Conservation (phyloP, 2,113 vertebrate genomes). For the Stictonetta naevosa region DNA sequence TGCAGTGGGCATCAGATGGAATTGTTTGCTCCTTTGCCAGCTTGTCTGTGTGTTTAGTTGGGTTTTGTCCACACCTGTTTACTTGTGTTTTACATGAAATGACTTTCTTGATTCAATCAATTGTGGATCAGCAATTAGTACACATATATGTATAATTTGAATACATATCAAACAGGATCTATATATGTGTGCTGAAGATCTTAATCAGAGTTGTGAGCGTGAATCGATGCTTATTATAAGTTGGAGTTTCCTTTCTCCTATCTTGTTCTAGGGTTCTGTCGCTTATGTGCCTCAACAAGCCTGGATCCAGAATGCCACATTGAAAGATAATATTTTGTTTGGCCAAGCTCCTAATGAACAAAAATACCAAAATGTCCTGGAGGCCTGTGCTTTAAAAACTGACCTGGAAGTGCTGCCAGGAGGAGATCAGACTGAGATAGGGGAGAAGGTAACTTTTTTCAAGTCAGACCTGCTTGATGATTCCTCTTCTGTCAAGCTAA, state of each 20-base stretch:
- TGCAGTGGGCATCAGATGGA: neutral
- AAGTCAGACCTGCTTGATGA: neutral
- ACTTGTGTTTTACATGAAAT: neutral
- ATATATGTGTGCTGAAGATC: neutral
- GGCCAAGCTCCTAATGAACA: constrained; percentile 82
- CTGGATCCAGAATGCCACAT: constrained; percentile 94
- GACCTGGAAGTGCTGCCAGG: constrained; percentile 92
- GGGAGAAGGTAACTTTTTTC: constrained; percentile 88
- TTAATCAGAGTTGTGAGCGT: neutral
- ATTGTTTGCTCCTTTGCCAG: neutral
- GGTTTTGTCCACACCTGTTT: neutral
- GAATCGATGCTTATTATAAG: neutral
- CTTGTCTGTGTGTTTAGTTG: neutral
- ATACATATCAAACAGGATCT: neutral
- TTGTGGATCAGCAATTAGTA: neutral
- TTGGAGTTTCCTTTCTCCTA: neutral
- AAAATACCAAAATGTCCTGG: constrained; percentile 85
- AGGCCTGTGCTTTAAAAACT: constrained; percentile 89
- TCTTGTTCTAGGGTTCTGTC: constrained; percentile 86
- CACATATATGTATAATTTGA: neutral
- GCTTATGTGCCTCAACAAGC: constrained; percentile 96
- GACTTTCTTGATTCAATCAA: neutral
- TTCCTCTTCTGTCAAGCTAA: neutral
- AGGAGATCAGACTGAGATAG: constrained; percentile 94
- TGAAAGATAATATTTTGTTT: constrained; percentile 96